phyloP scores from a whole-genome alignment of 2,113 vertebrate species.

The Coregonus clupeaformis region DNA sequence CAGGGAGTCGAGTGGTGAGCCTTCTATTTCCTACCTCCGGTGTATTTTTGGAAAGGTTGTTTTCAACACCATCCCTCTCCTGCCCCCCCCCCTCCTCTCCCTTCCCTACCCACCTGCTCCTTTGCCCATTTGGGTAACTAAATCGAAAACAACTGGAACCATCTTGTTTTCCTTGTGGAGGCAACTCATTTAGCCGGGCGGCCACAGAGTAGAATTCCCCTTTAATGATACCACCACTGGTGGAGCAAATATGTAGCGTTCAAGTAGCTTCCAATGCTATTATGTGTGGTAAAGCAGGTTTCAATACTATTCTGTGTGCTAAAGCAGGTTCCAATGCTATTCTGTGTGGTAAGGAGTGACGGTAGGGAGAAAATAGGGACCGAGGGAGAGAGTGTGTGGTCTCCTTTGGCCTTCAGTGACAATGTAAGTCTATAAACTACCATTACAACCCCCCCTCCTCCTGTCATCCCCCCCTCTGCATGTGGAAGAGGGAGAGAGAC shows the following conservation, averaged over 20 bases:
- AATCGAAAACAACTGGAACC: not conserved
- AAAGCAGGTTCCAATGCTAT: no score
- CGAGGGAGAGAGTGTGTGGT: not conserved
- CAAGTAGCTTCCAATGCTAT: no score
- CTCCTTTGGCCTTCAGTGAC: not conserved
- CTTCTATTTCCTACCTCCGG: not conserved
- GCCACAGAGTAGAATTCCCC: no score
- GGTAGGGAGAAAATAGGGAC: no score
- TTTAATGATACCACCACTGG: no score
- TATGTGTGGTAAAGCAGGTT: no score
- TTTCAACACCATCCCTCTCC: not conserved
- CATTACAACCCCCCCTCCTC: not conserved
- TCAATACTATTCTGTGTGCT: no score
- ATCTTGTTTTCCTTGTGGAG: not conserved
- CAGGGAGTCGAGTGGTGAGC: not conserved
- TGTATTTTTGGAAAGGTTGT: slow-evolving; percentile 30
- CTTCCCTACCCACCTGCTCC: not conserved
- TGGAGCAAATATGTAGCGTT: no score
- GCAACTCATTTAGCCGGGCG: no score
- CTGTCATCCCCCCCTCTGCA: not conserved
- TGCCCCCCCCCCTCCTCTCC: not conserved
- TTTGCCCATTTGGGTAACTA: not conserved
- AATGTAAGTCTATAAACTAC: not conserved
- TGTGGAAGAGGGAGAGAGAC: not conserved
- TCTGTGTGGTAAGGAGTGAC: rapidly evolving